A percentile compares a stretch with the other conserved stretches of the same genome.
These are phyloP conservation scores for Ophiothrix spiculata DNA, from an alignment of 35 echinoderm and acorn worm genomes.

Conservation along the genomic window DNA sequence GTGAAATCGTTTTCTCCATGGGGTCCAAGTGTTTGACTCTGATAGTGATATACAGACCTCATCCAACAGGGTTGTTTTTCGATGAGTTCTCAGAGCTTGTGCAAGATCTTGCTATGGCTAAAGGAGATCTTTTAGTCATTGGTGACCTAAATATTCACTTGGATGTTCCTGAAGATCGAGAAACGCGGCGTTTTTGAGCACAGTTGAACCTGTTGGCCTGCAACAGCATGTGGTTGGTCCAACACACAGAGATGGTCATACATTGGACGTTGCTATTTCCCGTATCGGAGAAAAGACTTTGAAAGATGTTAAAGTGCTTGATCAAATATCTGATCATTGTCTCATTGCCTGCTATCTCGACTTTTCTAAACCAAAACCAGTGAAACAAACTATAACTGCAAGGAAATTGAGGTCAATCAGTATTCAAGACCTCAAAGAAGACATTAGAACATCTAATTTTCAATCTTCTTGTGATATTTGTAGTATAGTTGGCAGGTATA, in stretches of 20 bases:
- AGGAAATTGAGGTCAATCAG: conserved; percentile 20
- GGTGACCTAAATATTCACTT: conserved; percentile 38
- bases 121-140: conserved; percentile 40
- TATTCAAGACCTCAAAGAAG: not conserved
- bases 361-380: not conserved
- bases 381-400: not conserved
- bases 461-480: not conserved
- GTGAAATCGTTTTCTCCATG: not conserved
- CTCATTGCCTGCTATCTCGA: conserved; percentile 9
- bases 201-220: not conserved
- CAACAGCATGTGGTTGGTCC: not conserved
- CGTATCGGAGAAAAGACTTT: not conserved
- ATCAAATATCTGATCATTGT: conserved; percentile 12
- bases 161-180: conserved; percentile 16
- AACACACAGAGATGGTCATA: not conserved
- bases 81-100: conserved; percentile 16
- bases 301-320: not conserved
- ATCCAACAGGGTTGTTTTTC: conserved; percentile 34
- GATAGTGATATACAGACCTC: conserved; percentile 24
- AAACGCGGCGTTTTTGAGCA: conserved; percentile 5
- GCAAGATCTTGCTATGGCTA: conserved; percentile 28
- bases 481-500: conserved; percentile 2
- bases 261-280: not conserved
- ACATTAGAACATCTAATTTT: not conserved
- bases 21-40: not conserved